Conservation (phyloP, 2,888 invertebrate species). For the Callyntrura sp. region DNA sequence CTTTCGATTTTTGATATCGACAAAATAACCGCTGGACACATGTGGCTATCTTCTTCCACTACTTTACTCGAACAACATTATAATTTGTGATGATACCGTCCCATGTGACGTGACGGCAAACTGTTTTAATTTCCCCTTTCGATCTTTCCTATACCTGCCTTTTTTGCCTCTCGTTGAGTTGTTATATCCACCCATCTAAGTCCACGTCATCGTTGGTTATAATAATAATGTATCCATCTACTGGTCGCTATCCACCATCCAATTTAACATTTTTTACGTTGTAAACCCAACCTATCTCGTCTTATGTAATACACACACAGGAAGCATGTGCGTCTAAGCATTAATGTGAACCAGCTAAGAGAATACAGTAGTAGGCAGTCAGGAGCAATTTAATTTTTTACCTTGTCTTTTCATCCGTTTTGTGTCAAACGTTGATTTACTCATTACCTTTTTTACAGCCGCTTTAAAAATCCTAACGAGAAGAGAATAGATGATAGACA, state of each 20-base stretch:
- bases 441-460: slow-evolving; percentile 51
- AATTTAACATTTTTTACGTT: slow-evolving; percentile 47
- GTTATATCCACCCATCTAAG: slow-evolving; percentile 43
- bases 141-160: slow-evolving; percentile 1
- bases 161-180: slow-evolving; percentile 22
- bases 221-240: neutral
- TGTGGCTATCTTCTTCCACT: slow-evolving; percentile 62
- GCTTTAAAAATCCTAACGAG: slow-evolving; percentile 59
- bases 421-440: slow-evolving; percentile 60
- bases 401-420: slow-evolving; percentile 18
- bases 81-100: slow-evolving; percentile 72
- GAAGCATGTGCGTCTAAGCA: slow-evolving; percentile 3
- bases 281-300: neutral
- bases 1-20: slow-evolving; percentile 64
- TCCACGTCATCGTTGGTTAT: neutral
- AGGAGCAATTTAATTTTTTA: slow-evolving; percentile 38
- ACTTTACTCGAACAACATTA: slow-evolving; percentile 63
- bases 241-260: slow-evolving; percentile 25
- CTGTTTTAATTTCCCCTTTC: slow-evolving; percentile 58
- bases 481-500: slow-evolving; percentile 21
- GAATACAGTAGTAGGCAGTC: neutral
- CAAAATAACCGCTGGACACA: slow-evolving; percentile 71
- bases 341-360: neutral
- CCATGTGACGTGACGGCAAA: slow-evolving; percentile 58
- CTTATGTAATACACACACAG: neutral